Base-by-base conservation (phyloP, 2,888 invertebrate genomes). In the Diabrotica balteata region DNA sequence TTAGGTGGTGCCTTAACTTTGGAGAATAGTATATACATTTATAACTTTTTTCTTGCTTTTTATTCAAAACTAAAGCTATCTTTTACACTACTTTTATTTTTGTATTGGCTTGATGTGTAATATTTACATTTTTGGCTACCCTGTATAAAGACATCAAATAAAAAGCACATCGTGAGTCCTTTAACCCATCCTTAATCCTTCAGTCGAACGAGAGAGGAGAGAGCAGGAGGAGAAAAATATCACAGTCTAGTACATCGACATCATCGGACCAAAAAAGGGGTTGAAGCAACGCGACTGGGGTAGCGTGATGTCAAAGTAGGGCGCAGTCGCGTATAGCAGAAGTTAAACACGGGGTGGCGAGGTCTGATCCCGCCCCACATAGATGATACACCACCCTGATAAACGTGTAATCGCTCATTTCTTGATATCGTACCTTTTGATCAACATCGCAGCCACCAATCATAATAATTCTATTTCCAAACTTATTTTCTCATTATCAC, bases 321-420 rank as follows among this genome's bases (percentile, higher is more conserved):
- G 80, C 81, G 80, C 80, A 80, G 80, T 72, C 80, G 82, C 80
- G 76, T 54, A 57, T 42, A 61, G 65, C 73, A 73, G 73, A 73
- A 84, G 84, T 84, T 84, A 84, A 84, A 84, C 82, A 83, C 83
- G 80, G 84, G 82, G 82, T 81, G 79, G 82, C 82, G 80, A 80
- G 78, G 74, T 81, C 81, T 82, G 82, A 83, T 82, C 83, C 84
- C 83, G 82, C 83, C 83, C 82, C 75, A 50, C 57, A 77, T 79
- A 78, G 79, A 80, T 78, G 79, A 80, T 79, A 77, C 75, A 71
- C 76, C 76, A 72, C 70, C 75, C 71, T 70, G 65, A 68, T 64
- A 68, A 63, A 64, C 69, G 57, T 71, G 67, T 70, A 68, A 77
- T 75, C 77, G 78, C 74, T 80, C 79, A 80, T 77, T 80, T 77